phyloP scores from a whole-genome alignment of 1,140 invertebrate genomes.

The Dendroctonus ponderosae region DNA sequence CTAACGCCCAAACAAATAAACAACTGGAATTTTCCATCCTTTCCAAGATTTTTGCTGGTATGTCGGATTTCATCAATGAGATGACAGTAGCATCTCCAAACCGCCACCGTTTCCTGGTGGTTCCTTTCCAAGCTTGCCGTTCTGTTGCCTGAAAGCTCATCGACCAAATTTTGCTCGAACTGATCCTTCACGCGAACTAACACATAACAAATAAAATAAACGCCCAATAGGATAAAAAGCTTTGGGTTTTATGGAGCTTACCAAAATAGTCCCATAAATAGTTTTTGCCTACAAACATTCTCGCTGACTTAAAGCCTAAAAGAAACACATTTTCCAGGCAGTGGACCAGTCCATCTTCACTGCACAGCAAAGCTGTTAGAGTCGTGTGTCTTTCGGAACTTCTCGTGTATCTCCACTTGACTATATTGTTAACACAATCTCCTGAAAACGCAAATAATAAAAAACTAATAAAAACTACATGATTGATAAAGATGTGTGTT shows the following conservation, averaged over 20 bases:
- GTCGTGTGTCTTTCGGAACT: constrained; percentile 79
- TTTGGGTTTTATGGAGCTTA: constrained; percentile 50
- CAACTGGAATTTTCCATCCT: constrained; percentile 97
- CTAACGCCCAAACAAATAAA: constrained; percentile 90
- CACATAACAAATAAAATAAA: constrained; percentile 43
- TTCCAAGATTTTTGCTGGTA: constrained; percentile 83
- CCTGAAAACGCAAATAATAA: constrained; percentile 56
- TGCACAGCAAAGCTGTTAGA: constrained; percentile 90
- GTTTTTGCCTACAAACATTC: constrained; percentile 90
- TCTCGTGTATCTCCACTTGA: constrained; percentile 89
- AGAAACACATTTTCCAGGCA: constrained; percentile 93
- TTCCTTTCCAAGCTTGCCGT: constrained; percentile 53
- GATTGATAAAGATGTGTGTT: no score
- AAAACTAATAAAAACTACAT: no score
- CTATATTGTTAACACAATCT: constrained; percentile 94
- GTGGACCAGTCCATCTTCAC: constrained; percentile 89
- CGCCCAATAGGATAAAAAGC: neutral
- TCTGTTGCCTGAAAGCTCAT: constrained; percentile 54
- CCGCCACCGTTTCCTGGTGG: constrained; percentile 63
- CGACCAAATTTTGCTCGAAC: constrained; percentile 72
- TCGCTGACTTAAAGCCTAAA: constrained; percentile 86
- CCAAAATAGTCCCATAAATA: constrained; percentile 98
- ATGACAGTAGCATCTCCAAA: constrained; percentile 75
- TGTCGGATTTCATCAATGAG: constrained; percentile 81
- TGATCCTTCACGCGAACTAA: constrained; percentile 82